A percentile compares a stretch with the other conserved stretches of the same genome.
Conservation (phyloP, 2,113 vertebrate genomes). For the Solea solea region DNA sequence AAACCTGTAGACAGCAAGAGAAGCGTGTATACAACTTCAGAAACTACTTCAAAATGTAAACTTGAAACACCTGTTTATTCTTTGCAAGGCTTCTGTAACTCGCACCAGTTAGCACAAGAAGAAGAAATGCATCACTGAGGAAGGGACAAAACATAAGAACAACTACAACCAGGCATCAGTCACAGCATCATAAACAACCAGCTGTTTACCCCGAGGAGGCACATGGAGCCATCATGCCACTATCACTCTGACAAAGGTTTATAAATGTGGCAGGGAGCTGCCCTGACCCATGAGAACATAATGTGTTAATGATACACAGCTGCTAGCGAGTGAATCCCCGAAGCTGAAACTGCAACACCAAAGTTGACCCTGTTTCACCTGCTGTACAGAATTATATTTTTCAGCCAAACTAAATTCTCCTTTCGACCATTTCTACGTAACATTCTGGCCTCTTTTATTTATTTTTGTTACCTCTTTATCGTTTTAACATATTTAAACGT, state of each 20-base stretch:
- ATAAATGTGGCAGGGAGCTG: constrained; percentile 1
- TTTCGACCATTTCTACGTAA: too few relatives aligned
- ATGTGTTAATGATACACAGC: constrained; percentile 16
- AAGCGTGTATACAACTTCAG: too few relatives aligned
- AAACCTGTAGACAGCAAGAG: not conserved
- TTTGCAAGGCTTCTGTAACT: not conserved
- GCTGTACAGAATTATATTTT: not conserved
- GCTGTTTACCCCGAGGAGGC: constrained; percentile 6
- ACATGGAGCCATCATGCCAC: constrained; percentile 15
- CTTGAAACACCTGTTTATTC: not conserved
- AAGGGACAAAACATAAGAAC: not conserved
- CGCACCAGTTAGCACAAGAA: constrained; percentile 25
- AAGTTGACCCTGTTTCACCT: not conserved
- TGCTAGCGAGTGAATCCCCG: not conserved
- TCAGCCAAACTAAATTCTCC: not conserved
- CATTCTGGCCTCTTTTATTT: too few relatives aligned
- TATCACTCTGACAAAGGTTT: not conserved
- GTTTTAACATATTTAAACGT: not conserved
- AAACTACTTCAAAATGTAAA: too few relatives aligned
- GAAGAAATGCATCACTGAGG: constrained; percentile 14
- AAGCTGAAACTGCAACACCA: not conserved
- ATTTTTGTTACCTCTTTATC: too few relatives aligned
- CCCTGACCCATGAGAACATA: constrained; percentile 28
- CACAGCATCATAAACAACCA: not conserved
- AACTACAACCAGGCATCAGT: not conserved